These are phyloP conservation scores for Caenorhabditis imperialis DNA, from an alignment of 2,888 invertebrate genomes.

Conservation along the genomic window DNA sequence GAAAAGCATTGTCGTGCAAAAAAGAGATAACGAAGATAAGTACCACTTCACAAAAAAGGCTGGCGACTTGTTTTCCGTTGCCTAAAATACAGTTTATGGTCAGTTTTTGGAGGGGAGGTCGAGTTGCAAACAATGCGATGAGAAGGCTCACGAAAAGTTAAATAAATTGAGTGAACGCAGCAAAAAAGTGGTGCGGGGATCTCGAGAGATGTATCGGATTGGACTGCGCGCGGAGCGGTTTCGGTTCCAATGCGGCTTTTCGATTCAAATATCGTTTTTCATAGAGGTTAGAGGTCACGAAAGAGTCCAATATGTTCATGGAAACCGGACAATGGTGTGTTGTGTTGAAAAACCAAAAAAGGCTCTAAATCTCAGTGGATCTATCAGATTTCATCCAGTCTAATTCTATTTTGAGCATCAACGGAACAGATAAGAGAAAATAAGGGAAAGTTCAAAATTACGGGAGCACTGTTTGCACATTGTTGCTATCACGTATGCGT, in stretches of 20 bases:
- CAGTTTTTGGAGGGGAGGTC: conserved; percentile 35
- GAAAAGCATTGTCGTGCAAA: conserved; percentile 28
- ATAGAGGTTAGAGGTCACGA: conserved; percentile 2
- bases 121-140: conserved; percentile 53
- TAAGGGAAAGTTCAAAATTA: conserved; percentile 32
- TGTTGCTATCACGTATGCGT: conserved; percentile 51
- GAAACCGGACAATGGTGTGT: too few species aligned
- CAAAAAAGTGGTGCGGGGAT: not conserved
- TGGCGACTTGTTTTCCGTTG: conserved; percentile 4
- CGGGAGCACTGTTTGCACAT: conserved; percentile 40
- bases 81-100: too few species aligned
- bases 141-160: conserved; percentile 53
- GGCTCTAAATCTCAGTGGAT: not conserved
- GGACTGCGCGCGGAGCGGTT: too few species aligned
- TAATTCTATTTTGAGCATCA: too few species aligned
- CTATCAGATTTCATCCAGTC: not conserved
- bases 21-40: too few species aligned
- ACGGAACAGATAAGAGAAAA: conserved; percentile 1
- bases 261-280: conserved; percentile 17
- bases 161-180: conserved; percentile 27
- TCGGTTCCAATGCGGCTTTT: not conserved
- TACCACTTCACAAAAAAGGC: too few species aligned
- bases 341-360: not conserved
- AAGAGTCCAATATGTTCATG: conserved; percentile 2
- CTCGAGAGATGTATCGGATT: too few species aligned